Conservation (phyloP, 1,140 invertebrate species). For the Solenopsis fugax region DNA sequence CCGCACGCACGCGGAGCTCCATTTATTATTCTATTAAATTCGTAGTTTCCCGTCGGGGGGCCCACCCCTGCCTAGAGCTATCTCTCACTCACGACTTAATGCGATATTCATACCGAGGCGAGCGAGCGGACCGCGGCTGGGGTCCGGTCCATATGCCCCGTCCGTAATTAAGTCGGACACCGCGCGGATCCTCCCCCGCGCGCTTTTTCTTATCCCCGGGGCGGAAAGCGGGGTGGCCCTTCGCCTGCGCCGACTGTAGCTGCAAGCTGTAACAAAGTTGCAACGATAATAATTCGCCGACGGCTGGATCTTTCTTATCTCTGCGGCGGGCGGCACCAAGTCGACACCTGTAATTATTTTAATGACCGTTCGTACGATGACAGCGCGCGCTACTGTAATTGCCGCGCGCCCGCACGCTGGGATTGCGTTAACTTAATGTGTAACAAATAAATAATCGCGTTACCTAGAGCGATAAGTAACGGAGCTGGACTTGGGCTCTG, state of each 20-base stretch:
- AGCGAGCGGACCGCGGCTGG: slow-evolving; percentile 67
- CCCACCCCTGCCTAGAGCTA: slow-evolving; percentile 65
- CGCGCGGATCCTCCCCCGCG: slow-evolving; percentile 50
- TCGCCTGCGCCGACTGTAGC: background rate
- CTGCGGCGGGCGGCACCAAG: background rate
- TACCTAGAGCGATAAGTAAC: slow-evolving; percentile 43
- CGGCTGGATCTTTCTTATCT: slow-evolving; percentile 34
- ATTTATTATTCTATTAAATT: slow-evolving; percentile 86
- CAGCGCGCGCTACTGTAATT: slow-evolving; percentile 47
- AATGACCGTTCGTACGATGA: slow-evolving; percentile 39
- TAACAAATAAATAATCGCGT: slow-evolving; percentile 46
- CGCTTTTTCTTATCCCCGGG: slow-evolving; percentile 29
- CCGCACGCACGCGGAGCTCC: slow-evolving; percentile 59
- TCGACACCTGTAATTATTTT: slow-evolving; percentile 49
- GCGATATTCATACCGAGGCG: slow-evolving; percentile 75
- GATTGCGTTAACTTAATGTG: slow-evolving; percentile 46
- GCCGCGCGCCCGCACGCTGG: background rate
- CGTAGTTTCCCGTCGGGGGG: slow-evolving; percentile 74
- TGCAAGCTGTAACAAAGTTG: slow-evolving; percentile 26
- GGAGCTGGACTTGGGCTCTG: background rate
- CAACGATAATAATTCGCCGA: slow-evolving; percentile 36
- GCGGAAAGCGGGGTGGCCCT: background rate
- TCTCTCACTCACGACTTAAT: slow-evolving; percentile 73
- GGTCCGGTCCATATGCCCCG: slow-evolving; percentile 62
- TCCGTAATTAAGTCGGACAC: slow-evolving; percentile 74